Base-by-base conservation (phyloP, 1,140 invertebrate genomes). In the Ceratitis capitata region DNA sequence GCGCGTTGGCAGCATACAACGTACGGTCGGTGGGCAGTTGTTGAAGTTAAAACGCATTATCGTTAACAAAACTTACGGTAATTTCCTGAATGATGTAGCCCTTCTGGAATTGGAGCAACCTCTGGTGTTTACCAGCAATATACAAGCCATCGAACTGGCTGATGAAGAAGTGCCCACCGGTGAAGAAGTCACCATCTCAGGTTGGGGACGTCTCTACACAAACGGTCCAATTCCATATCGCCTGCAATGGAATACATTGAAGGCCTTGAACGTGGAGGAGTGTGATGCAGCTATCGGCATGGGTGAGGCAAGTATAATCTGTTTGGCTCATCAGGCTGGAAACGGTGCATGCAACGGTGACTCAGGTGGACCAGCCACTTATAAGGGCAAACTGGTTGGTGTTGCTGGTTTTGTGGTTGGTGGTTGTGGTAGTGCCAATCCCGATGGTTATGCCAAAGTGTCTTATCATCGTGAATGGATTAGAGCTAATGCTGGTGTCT, bases 391-490 rank as follows among this genome's bases (percentile, higher is more conserved):
- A 39, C 45, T 92, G n/a, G 91, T 92, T 12, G 90, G 87, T 87
- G 88, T 92, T 23, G 88, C 87, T 82, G 53, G 88, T 86, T 91
- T 89, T 86, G 86, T 88, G 82, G 85, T 87, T 1, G 74, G 82
- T 32, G 88, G 89, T 35, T 92, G 91, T 51, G 87, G 87, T 7
- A 86, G 82, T 42, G 64, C 39, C 0, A 58, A 89, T 84, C 94
- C 94, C 9, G 94, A 94, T 86, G 94, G 95, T 26, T 95, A 92
- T 78, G 92, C 93, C 5, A 92, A 92, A 86, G 88, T 94, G 0
- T 88, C 88, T 19, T 86, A 90, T 32, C 93, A 93, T 85, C 82
- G 86, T 0, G 85, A 92, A 1, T 94, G 93, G 93, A 92, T 94
- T 35, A 23, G 12, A 26, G 64, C 42, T 49, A 56, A 84, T 49